These are phyloP conservation scores for Lithosia quadra DNA, from an alignment of 2,888 invertebrate genomes.

Conservation along the genomic window DNA sequence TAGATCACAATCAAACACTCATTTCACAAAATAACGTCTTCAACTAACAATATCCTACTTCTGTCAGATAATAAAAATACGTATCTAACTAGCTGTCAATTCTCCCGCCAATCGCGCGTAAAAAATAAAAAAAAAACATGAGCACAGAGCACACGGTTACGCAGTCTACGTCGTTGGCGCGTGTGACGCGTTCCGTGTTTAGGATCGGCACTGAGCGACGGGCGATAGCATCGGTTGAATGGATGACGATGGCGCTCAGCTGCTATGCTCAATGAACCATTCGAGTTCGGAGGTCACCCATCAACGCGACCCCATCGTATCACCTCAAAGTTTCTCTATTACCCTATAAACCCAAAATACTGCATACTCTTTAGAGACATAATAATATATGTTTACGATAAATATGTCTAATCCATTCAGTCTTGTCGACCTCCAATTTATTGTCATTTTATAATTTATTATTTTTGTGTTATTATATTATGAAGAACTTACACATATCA, in stretches of 20 bases:
- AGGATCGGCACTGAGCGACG: constrained; percentile 79
- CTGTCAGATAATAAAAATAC: constrained; percentile 27
- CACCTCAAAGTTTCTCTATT: constrained; percentile 75
- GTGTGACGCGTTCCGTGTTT: constrained; percentile 84
- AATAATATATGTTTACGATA: constrained; percentile 28
- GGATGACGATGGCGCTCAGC: constrained; percentile 75
- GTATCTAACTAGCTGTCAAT: constrained; percentile 48
- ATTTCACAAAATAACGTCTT: constrained; percentile 63
- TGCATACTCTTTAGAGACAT: constrained; percentile 22
- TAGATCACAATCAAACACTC: constrained; percentile 74
- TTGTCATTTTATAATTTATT: neutral
- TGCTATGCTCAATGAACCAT: constrained; percentile 84
- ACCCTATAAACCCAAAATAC: constrained; percentile 64
- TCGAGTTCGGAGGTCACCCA: constrained; percentile 83
- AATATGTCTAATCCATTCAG: constrained; percentile 13
- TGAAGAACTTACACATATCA: neutral
- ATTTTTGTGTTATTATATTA: too few relatives aligned
- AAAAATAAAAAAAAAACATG: constrained; percentile 65
- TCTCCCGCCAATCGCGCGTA: constrained; percentile 71
- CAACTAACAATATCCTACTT: constrained; percentile 33
- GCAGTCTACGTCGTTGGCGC: constrained; percentile 73
- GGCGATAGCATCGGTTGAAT: constrained; percentile 71
- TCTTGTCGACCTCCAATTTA: constrained; percentile 38
- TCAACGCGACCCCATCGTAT: constrained; percentile 76
- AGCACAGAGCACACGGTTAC: constrained; percentile 63